Percentiles rank a stretch among this genome's conserved stretches.
Conservation (phyloP, 2,113 vertebrate species). For the Caretta caretta region DNA sequence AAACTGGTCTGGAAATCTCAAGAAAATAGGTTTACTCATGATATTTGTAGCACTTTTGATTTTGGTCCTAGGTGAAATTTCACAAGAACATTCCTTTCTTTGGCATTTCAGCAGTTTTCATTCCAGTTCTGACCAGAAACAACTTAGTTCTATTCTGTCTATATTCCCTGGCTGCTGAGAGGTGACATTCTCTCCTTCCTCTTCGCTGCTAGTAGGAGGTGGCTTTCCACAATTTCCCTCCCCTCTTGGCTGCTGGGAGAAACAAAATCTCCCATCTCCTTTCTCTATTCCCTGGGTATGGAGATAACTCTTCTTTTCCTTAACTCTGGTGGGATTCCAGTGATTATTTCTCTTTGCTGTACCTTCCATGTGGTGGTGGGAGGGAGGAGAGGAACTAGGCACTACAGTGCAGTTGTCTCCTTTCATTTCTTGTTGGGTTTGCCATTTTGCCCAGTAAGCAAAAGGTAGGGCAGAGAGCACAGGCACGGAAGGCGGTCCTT, state of each 20-base stretch:
- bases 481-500: neutral
- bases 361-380: neutral
- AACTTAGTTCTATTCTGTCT: neutral
- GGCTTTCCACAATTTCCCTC: neutral
- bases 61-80: neutral
- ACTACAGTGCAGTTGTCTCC: neutral
- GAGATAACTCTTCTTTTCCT: neutral
- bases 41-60: neutral
- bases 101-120: neutral
- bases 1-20: neutral
- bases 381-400: neutral
- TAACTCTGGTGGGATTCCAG: neutral
- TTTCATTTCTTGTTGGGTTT: neutral
- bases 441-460: neutral
- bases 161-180: neutral
- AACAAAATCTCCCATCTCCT: rapidly evolving
- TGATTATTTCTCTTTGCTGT: neutral
- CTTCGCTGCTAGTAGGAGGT: neutral
- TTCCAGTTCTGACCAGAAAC: neutral
- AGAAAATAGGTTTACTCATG: neutral
- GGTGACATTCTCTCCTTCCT: neutral
- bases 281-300: neutral
- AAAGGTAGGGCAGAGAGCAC: neutral
- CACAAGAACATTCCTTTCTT: neutral
- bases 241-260: neutral